Evolutionary conservation across 2,888 invertebrate species (phyloP).

Genomic region (Chymomyza fuscimana): DNA sequence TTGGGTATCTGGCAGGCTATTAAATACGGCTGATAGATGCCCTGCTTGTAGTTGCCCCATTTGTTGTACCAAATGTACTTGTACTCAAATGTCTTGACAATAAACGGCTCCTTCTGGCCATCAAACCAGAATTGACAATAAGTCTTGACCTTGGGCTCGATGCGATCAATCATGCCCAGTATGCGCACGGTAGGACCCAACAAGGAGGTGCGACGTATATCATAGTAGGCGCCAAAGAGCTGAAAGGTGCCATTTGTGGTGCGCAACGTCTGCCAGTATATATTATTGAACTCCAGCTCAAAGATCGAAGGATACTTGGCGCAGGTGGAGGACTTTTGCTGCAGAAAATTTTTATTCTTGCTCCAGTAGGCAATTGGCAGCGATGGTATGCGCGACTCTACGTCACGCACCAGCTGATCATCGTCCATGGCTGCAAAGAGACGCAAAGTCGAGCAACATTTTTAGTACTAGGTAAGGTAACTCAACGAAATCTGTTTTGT

Average conservation of each 20-base stretch:
- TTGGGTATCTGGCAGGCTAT: constrained; percentile 93
- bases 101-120: constrained; percentile 88
- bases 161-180: constrained; percentile 93
- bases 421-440: constrained; percentile 81
- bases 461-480: not conserved
- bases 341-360: constrained; percentile 85
- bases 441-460: not conserved
- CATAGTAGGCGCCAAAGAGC: constrained; percentile 93
- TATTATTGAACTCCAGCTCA: constrained; percentile 95
- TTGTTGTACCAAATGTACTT: constrained; percentile 96
- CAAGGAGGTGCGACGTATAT: constrained; percentile 87
- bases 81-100: constrained; percentile 91
- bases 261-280: constrained; percentile 94
- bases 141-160: constrained; percentile 90
- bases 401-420: constrained; percentile 87
- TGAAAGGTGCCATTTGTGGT: constrained; percentile 94
- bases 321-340: constrained; percentile 85
- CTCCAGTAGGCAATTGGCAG: constrained; percentile 93
- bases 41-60: constrained; percentile 96
- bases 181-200: constrained; percentile 92
- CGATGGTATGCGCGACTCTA: constrained; percentile 89
- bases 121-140: constrained; percentile 95
- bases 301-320: constrained; percentile 93
- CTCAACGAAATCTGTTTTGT: too few species aligned
- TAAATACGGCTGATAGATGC: constrained; percentile 94